Evolutionary conservation across 2,797 vertebrate genomes (phyloP), one percentile per base, ranked within the genome.

Genomic region (Rhadinocentrus ornatus): DNA sequence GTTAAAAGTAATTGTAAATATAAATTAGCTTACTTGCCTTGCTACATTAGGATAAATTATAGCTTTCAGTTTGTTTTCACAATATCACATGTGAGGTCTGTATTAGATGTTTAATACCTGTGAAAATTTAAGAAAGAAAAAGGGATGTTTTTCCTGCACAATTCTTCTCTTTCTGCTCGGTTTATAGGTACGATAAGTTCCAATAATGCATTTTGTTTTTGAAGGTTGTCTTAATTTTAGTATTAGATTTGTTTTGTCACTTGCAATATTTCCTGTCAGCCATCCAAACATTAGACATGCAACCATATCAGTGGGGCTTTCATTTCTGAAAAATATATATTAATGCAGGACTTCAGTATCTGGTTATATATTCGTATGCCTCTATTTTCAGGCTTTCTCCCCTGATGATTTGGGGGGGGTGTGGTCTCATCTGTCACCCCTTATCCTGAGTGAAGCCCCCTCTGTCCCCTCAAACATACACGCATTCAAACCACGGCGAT

Each of bases 361-460:
- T 81, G 29, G 52, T 75, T 41, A 55, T 62, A 60, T 55, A 75
- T 82, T 52, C 62, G 58, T 63, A 85, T 83, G 81, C 89, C 86
- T 93, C 82, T 94, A 89, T 86, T 94, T 93, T 85, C 93, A 94
- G 94, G 90, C 89, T 92, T 91, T 87, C 76, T 78, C 87, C 93
- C 87, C 88, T 88, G 93, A 94, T 94, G 93, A 93, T 89, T 93
- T 93, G 89, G 89, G 90, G 88, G 88, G 90, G 82, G 86, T 90
- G 90, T 92, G 90, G 87, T 93, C 88, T 93, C 92, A 91, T 91
- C 90, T 89, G 84, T 90, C 86, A 92, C 87, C 86, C 89, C 86
- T 92, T 88, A 92, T 90, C 93, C 88, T 81, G 92, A 93, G 86
- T 88, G 94, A 94, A 89, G 92, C 77, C 85, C 86, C 76, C 80